Percentiles rank a stretch among this genome's conserved stretches.
These are phyloP conservation scores for Neotragus pygmaeus DNA, from an alignment of 2,113 vertebrate genomes.

Conservation along the genomic window DNA sequence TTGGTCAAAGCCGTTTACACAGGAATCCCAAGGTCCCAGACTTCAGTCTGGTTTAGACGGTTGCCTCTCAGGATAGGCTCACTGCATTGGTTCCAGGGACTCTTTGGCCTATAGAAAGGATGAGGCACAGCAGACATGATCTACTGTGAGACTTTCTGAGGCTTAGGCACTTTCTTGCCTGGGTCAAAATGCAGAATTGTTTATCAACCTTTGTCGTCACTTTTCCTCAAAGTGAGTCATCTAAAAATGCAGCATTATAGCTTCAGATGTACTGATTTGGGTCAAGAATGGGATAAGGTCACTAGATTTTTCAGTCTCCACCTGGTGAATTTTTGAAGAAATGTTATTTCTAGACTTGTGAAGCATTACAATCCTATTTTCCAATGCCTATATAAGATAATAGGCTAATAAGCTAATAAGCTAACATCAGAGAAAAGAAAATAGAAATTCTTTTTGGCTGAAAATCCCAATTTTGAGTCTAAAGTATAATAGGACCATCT, in stretches of 20 bases:
- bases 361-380: conserved; percentile 25
- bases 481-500: conserved; percentile 1
- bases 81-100: not conserved
- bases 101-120: not conserved
- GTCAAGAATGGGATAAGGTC: not conserved
- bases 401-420: conserved; percentile 30
- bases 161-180: not conserved
- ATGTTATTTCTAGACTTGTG: not conserved
- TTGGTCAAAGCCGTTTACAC: not conserved
- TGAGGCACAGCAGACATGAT: not conserved
- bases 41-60: not conserved
- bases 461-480: conserved; percentile 14
- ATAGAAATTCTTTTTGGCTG: conserved; percentile 16
- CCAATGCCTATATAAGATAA: not conserved
- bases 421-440: not conserved
- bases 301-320: conserved; percentile 18
- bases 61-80: not conserved
- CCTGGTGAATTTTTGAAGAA: not conserved
- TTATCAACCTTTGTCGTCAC: not conserved
- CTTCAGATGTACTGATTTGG: not conserved
- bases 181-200: not conserved
- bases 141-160: not conserved
- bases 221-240: not conserved
- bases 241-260: not conserved
- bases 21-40: not conserved